These are phyloP conservation scores for Hypomecis punctinalis DNA, from an alignment of 2,888 invertebrate genomes.

Conservation along the genomic window DNA sequence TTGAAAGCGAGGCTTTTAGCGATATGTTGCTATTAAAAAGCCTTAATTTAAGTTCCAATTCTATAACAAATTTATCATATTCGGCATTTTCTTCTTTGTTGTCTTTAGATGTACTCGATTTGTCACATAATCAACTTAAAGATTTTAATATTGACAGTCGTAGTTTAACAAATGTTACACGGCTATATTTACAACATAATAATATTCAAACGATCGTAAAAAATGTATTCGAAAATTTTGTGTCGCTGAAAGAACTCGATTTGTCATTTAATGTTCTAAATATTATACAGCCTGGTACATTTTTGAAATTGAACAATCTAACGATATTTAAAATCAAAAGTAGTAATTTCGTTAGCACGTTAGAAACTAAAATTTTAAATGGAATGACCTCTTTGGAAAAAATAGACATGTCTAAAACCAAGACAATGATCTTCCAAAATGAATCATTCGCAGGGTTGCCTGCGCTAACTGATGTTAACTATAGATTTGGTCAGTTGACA, in stretches of 20 bases:
- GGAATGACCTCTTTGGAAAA: conserved; percentile 29
- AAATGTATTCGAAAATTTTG: conserved; percentile 23
- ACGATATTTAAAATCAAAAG: conserved; percentile 16
- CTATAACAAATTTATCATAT: conserved; percentile 26
- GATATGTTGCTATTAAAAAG: conserved; percentile 26
- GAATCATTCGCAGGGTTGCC: conserved; percentile 35
- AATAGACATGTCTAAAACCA: conserved; percentile 32
- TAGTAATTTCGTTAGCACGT: conserved; percentile 30
- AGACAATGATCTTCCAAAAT: conserved; percentile 33
- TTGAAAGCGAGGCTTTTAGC: conserved; percentile 30
- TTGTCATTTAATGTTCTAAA: conserved; percentile 34
- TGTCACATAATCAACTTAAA: conserved; percentile 36
- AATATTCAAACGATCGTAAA: conserved; percentile 24
- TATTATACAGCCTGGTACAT: conserved; percentile 28
- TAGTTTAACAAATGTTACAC: conserved; percentile 26
- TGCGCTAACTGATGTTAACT: conserved; percentile 32
- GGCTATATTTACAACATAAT: conserved; percentile 31
- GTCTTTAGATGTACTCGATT: conserved; percentile 26
- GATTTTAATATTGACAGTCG: conserved; percentile 31
- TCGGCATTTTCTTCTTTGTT: conserved; percentile 32
- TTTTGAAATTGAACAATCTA: conserved; percentile 27
- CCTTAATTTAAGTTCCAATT: conserved; percentile 37
- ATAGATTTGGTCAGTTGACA: conserved; percentile 38
- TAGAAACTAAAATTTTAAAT: conserved; percentile 29
- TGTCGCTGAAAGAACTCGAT: conserved; percentile 32